Percentiles rank a stretch among this genome's conserved stretches.
Conservation (phyloP, 2,113 vertebrate species). For the Alouatta palliata region DNA sequence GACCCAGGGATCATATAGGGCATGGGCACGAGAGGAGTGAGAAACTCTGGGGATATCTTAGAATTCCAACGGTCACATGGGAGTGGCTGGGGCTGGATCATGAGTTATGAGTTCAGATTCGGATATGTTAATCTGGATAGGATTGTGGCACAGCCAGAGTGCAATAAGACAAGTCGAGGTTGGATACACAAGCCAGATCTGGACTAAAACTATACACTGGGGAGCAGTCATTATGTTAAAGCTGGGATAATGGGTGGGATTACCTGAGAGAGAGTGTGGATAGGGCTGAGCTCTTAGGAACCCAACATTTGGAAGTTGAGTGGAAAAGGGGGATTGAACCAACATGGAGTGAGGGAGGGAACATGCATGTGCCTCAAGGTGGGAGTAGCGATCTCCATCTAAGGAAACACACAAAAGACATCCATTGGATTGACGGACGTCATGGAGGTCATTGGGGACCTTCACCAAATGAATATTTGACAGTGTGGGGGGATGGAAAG, state of each 20-base stretch:
- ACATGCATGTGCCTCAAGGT: not conserved
- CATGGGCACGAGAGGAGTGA: rapidly evolving
- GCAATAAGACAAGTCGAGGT: not conserved
- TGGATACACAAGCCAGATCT: not conserved
- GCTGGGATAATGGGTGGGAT: not conserved
- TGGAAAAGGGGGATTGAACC: not conserved
- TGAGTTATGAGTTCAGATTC: not conserved
- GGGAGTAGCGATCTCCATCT: not conserved
- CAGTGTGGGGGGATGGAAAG: not conserved
- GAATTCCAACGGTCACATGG: not conserved
- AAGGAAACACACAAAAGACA: not conserved
- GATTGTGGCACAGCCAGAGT: not conserved
- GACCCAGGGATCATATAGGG: not conserved
- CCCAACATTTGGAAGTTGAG: not conserved
- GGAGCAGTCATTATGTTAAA: not conserved
- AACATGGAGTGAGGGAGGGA: not conserved
- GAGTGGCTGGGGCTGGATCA: not conserved
- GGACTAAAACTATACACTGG: not conserved
- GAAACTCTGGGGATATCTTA: not conserved
- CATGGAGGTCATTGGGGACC: not conserved
- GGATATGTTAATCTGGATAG: not conserved
- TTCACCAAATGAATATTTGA: not conserved
- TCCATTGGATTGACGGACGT: not conserved
- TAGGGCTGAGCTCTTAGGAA: not conserved
- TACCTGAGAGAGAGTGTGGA: not conserved